Percentiles rank a stretch among this genome's conserved stretches.
Conservation (phyloP, 2,113 vertebrate genomes). For the Paradisaea rubra region DNA sequence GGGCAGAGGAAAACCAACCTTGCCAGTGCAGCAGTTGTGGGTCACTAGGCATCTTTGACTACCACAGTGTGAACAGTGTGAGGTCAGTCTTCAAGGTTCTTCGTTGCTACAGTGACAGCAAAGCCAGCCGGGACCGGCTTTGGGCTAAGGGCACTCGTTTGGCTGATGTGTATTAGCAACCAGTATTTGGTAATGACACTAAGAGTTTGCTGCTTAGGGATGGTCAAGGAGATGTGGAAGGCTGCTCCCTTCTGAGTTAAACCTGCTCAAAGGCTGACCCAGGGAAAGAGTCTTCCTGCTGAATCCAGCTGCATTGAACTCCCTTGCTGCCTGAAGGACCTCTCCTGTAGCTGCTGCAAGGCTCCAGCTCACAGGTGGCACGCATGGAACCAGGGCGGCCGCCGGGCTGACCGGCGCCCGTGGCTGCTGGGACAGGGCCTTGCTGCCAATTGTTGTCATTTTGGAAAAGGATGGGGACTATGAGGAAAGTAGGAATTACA, state of each 20-base stretch:
- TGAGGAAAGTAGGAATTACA: neutral
- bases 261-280: neutral
- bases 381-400: neutral
- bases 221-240: neutral
- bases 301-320: neutral
- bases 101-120: conserved; percentile 22
- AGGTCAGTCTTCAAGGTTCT: conserved; percentile 43
- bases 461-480: neutral
- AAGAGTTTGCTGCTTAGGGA: neutral
- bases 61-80: conserved; percentile 18
- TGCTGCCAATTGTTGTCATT: neutral
- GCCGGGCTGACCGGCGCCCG: neutral
- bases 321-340: neutral
- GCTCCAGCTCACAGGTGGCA: neutral
- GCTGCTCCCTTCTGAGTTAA: neutral
- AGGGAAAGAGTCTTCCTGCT: neutral
- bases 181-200: conserved; percentile 30
- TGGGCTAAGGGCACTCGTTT: conserved; percentile 43
- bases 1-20: neutral
- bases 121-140: conserved; percentile 5
- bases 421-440: neutral
- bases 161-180: conserved; percentile 19
- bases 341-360: neutral
- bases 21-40: neutral
- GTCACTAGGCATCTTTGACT: neutral